Conservation (phyloP, 30 jellyfish, hydroid and myxozoan species). For the Chrysaora quinquecirrha region DNA sequence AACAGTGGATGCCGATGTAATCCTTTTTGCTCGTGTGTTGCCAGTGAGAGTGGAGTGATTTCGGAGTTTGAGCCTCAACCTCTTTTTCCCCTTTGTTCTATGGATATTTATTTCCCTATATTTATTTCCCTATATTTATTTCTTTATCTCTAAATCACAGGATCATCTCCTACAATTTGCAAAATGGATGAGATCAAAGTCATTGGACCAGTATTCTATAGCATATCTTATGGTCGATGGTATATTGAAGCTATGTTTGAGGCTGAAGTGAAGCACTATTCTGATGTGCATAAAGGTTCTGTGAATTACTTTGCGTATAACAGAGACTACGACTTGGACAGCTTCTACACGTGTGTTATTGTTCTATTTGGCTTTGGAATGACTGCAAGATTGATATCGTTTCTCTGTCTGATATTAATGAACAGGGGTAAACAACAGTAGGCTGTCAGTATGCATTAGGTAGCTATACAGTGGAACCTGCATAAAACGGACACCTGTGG, state of each 20-base stretch:
- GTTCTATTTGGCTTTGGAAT: constrained; percentile 50
- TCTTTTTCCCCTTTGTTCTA: too few species aligned
- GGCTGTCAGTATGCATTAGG: too few species aligned
- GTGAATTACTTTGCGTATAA: constrained; percentile 28
- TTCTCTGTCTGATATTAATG: constrained; percentile 36
- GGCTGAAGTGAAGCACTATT: constrained; percentile 41
- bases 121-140: too few species aligned
- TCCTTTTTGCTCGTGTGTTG: too few species aligned
- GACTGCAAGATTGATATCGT: constrained; percentile 25
- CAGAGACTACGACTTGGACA: constrained; percentile 31
- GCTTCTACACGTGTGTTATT: constrained; percentile 14
- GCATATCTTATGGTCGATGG: constrained; percentile 69
- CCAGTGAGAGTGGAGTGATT: too few species aligned
- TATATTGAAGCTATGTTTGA: constrained; percentile 61
- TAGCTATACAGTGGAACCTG: too few species aligned
- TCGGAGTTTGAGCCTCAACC: too few species aligned
- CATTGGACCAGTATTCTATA: constrained; percentile 53
- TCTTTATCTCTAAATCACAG: too few species aligned
- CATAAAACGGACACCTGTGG: too few species aligned
- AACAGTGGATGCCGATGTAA: too few species aligned
- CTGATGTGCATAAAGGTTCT: constrained; percentile 24
- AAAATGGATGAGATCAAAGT: constrained; percentile 34
- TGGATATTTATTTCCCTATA: too few species aligned
- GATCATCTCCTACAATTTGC: constrained; percentile 61
- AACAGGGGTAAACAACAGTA: constrained; percentile 65